Conservation (phyloP, 2,113 vertebrate species). For the Urocitellus parryii region DNA sequence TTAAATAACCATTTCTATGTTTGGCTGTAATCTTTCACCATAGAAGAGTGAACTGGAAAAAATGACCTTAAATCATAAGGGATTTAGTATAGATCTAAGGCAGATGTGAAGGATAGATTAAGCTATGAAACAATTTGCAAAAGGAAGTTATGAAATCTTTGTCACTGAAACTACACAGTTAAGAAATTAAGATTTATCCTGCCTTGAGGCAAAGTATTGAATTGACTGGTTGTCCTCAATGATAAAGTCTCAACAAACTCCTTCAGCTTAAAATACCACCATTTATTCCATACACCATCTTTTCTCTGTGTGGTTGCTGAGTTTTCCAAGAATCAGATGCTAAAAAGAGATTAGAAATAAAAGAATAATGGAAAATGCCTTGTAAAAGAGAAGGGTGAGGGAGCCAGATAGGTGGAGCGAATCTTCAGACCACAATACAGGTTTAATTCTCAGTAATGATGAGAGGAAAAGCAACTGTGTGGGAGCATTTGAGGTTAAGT, state of each 20-base stretch:
- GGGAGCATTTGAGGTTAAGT: not conserved
- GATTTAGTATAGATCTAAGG: slow-evolving; percentile 30
- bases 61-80: slow-evolving; percentile 64
- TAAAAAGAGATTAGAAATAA: not conserved
- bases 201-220: not conserved
- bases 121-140: slow-evolving; percentile 47
- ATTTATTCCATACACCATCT: not conserved
- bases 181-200: slow-evolving; percentile 56
- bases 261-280: slow-evolving; percentile 31
- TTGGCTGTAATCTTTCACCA: slow-evolving; percentile 3
- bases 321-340: not conserved
- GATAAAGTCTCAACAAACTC: not conserved
- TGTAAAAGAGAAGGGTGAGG: not conserved
- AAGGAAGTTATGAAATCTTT: slow-evolving; percentile 59
- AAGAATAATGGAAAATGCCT: not conserved
- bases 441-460: not conserved
- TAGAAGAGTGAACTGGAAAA: slow-evolving; percentile 25
- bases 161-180: slow-evolving; percentile 10
- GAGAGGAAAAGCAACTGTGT: not conserved
- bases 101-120: slow-evolving; percentile 39
- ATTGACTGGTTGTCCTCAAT: not conserved
- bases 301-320: not conserved
- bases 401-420: not conserved
- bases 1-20: slow-evolving; percentile 15
- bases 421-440: not conserved